Base-by-base conservation (phyloP, 2,113 vertebrate genomes). In the Ciconia maguari region DNA sequence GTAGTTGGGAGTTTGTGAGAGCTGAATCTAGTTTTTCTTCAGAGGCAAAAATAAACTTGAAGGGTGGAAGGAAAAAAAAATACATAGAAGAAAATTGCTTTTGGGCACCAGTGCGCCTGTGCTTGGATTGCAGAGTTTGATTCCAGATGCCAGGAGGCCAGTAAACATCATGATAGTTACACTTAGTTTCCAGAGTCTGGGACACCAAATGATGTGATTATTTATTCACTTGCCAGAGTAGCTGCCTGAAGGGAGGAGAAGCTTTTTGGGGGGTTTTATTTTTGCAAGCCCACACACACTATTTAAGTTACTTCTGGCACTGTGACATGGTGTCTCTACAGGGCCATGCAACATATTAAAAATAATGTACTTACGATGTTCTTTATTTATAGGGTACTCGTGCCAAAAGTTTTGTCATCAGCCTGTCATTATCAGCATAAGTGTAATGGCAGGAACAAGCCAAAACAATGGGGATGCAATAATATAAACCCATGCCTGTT, bases 81-180 rank as follows among this genome's bases (percentile, higher is more conserved):
- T 78, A 79, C 41, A 18, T 32, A 15, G 21, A 14, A 72, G 48
- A 82, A 89, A 85, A 48, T 55, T 92, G 46, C 48, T 71, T 84
- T 81, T 65, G 61, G 48, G 88, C 94, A 92, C 58, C 38, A 42
- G 48, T 66, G 38, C 96, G 80, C 86, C 82, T 88, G 70, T 91
- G 91, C 90, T 82, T 85, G 84, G 65, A 62, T 83, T 94, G 83
- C 54, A 85, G 82, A 51, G 34, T 74, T 93, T 82, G 82, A 58
- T 93, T 96, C 86, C 93, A 94, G 90, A 95, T 93, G 95, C 94
- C 91, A 93, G 74, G 69, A 94, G 65, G 62, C 71, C 83, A 72
- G 89, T 95, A 94, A 96, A 88, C 89, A 46, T 76, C 60, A 13
- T 70, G 87, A 87, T 55, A 76, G 77, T 76, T 96, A 91, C 94